Percentiles rank a stretch among this genome's conserved stretches.
These are phyloP conservation scores for Cryptomyrus ogoouensis DNA, from an alignment of 2,113 vertebrate genomes.

Conservation along the genomic window DNA sequence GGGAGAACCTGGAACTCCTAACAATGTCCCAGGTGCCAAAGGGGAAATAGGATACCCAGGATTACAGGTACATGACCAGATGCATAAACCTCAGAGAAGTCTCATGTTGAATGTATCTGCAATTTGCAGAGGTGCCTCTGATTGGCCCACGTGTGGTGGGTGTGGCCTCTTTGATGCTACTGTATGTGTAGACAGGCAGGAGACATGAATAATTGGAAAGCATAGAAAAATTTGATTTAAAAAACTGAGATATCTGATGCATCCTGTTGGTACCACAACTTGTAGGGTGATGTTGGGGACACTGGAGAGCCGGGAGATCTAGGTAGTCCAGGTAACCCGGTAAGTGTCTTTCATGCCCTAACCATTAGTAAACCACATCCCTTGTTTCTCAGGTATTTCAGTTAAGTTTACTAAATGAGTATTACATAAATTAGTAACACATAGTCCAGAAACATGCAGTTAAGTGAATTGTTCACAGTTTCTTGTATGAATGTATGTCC, in stretches of 20 bases:
- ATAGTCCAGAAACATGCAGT: background rate
- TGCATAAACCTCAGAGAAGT: background rate
- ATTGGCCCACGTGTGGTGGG: background rate
- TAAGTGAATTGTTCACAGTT: background rate
- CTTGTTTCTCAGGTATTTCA: background rate
- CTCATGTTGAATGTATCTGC: background rate
- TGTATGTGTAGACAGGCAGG: background rate
- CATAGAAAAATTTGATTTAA: background rate
- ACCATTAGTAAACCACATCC: background rate
- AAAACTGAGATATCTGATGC: background rate
- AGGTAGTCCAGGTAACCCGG: constrained; percentile 45
- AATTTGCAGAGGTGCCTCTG: background rate
- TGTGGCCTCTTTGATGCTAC: background rate
- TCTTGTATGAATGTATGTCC: background rate
- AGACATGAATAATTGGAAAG: background rate
- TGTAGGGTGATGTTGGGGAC: constrained; percentile 50
- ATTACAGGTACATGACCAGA: constrained; percentile 50
- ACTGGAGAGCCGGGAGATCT: constrained; percentile 38
- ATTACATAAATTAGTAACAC: background rate
- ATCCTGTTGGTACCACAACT: background rate
- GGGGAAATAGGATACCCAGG: constrained; percentile 67
- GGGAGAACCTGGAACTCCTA: constrained; percentile 66
- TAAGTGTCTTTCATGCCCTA: constrained; percentile 33
- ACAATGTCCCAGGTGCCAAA: constrained; percentile 52
- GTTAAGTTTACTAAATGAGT: background rate